These are phyloP conservation scores for Synanthedon andrenaeformis DNA, from an alignment of 2,888 invertebrate genomes.

Conservation along the genomic window DNA sequence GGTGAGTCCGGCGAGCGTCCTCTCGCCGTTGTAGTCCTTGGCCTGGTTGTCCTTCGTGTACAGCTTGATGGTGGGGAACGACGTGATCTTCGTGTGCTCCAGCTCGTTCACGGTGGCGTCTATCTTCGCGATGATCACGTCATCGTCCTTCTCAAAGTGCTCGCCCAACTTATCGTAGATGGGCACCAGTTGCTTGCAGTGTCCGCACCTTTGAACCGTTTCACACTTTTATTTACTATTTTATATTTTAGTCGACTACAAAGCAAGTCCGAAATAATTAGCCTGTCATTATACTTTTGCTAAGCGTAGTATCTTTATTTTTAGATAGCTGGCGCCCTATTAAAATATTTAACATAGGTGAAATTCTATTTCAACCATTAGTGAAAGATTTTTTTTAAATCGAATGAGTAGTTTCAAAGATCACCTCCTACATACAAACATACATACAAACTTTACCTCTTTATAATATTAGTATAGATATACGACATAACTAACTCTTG, in stretches of 20 bases:
- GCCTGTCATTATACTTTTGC: background rate
- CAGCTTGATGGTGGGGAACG: slow-evolving; percentile 94
- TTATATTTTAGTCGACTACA: slow-evolving; percentile 1
- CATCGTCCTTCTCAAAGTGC: slow-evolving; percentile 86
- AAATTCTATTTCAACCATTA: no score
- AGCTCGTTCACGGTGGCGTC: slow-evolving; percentile 98
- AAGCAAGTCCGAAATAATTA: slow-evolving; percentile 61
- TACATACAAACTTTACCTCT: no score
- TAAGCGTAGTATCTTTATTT: no score
- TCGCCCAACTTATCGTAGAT: slow-evolving; percentile 97
- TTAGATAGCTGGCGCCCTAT: background rate
- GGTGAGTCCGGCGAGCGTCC: slow-evolving; percentile 91
- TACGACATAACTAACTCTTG: no score
- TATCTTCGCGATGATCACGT: slow-evolving; percentile 96
- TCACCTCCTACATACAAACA: no score
- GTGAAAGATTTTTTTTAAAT: no score
- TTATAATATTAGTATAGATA: no score
- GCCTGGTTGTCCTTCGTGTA: slow-evolving; percentile 93
- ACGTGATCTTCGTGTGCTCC: slow-evolving; percentile 93
- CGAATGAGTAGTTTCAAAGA: no score
- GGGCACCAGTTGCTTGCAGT: slow-evolving; percentile 97
- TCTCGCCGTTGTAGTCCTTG: slow-evolving; percentile 91
- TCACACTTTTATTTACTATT: background rate
- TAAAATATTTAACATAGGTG: no score
- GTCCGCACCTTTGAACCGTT: slow-evolving; percentile 77